These are phyloP conservation scores for Siphlonurus alternatus DNA, from an alignment of 2,888 invertebrate species.

Conservation along the genomic window DNA sequence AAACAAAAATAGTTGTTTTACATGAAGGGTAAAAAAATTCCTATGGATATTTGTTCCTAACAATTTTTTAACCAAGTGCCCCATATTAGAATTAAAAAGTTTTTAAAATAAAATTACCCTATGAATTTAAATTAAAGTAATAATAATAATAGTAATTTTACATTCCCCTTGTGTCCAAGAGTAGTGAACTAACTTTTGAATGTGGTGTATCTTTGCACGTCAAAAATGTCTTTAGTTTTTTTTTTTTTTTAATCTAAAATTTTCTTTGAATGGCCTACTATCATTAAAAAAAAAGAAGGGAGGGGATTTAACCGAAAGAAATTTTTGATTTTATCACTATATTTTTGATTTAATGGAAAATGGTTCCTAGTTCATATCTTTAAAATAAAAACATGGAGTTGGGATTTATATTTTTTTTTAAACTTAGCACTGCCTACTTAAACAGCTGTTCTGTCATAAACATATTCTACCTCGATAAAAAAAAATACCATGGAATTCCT, in stretches of 20 bases:
- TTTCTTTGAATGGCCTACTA: background rate
- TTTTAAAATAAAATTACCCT: too few relatives aligned
- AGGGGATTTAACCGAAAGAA: too few relatives aligned
- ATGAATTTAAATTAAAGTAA: too few relatives aligned
- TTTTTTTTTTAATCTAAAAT: background rate
- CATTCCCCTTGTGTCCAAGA: too few relatives aligned
- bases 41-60: background rate
- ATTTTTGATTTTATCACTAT: too few relatives aligned
- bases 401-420: background rate
- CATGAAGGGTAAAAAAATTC: background rate
- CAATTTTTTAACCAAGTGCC: background rate
- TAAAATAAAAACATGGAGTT: conserved; percentile 11
- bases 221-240: background rate
- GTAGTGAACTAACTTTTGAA: background rate
- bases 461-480: too few relatives aligned
- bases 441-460: too few relatives aligned
- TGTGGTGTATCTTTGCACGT: background rate
- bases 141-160: too few relatives aligned
- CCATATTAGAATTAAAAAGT: background rate
- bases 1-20: background rate
- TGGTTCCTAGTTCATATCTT: conserved; percentile 31
- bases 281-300: background rate
- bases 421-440: background rate
- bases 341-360: conserved; percentile 10
- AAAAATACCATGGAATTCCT: too few relatives aligned